Percentiles rank a stretch among this genome's conserved stretches.
phyloP scores from a whole-genome alignment of 2,888 invertebrate species.

The Chrysina gloriosa region DNA sequence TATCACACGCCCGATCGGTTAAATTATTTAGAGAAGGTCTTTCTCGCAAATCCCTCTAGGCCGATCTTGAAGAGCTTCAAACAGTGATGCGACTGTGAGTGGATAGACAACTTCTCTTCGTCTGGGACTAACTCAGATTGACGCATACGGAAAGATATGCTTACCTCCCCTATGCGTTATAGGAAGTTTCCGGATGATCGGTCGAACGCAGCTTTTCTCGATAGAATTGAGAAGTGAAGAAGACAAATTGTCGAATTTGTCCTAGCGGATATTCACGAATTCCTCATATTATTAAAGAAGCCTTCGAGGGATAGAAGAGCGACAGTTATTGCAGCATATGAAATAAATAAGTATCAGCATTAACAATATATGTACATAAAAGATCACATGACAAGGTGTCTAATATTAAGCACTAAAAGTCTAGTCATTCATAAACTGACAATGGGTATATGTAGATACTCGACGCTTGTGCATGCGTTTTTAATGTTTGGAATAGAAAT shows the following conservation, averaged over 20 bases:
- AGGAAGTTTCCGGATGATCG: slow-evolving; percentile 7
- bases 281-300: too few relatives aligned
- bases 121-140: not conserved
- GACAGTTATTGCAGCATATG: too few relatives aligned
- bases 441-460: too few relatives aligned
- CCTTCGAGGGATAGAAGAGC: too few relatives aligned
- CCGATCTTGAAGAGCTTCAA: slow-evolving; percentile 14
- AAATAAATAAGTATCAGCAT: too few relatives aligned
- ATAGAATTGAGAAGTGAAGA: slow-evolving; percentile 8
- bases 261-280: not conserved
- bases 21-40: slow-evolving; percentile 25
- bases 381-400: too few relatives aligned
- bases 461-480: too few relatives aligned
- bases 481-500: too few relatives aligned
- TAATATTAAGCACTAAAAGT: too few relatives aligned
- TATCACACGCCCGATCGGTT: slow-evolving; percentile 19
- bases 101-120: not conserved
- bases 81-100: not conserved
- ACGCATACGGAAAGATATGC: not conserved
- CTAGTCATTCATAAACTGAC: too few relatives aligned
- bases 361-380: too few relatives aligned
- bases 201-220: not conserved
- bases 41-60: slow-evolving; percentile 10
- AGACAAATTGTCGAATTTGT: slow-evolving; percentile 14
- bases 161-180: not conserved